A percentile compares a stretch with the other conserved stretches of the same genome.
Evolutionary conservation across 2,113 vertebrate genomes (phyloP).

Genomic region (Mugil cephalus): DNA sequence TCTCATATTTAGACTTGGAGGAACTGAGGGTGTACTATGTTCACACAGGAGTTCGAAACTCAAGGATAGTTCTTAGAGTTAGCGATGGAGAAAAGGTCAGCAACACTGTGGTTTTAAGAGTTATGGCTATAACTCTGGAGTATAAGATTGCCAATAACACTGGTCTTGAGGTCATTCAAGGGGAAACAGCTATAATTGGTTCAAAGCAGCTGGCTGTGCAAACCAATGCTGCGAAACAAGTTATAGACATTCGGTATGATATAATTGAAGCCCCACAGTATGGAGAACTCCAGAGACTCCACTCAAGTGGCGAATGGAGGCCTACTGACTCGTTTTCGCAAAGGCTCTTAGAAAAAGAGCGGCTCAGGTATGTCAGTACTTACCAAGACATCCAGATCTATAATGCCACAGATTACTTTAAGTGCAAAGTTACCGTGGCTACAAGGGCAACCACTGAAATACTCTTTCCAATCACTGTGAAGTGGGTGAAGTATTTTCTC

Average conservation of each 20-base stretch:
- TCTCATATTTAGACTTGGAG: slow-evolving; percentile 86
- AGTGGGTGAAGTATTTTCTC: slow-evolving; percentile 87
- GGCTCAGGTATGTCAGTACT: slow-evolving; percentile 86
- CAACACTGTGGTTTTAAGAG: slow-evolving; percentile 89
- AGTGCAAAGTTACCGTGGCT: slow-evolving; percentile 87
- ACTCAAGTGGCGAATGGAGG: slow-evolving; percentile 87
- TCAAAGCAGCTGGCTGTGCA: slow-evolving; percentile 85
- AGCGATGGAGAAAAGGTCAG: slow-evolving; percentile 92
- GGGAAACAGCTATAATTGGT: slow-evolving; percentile 82
- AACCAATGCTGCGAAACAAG: slow-evolving; percentile 84
- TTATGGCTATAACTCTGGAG: slow-evolving; percentile 87
- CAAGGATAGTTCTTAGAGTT: slow-evolving; percentile 91
- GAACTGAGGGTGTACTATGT: slow-evolving; percentile 86
- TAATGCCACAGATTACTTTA: slow-evolving; percentile 87
- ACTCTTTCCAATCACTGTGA: slow-evolving; percentile 84
- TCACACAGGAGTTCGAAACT: slow-evolving; percentile 87
- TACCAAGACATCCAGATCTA: slow-evolving; percentile 84
- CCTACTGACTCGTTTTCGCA: slow-evolving; percentile 86
- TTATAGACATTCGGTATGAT: slow-evolving; percentile 84
- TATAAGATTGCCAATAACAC: slow-evolving; percentile 88
- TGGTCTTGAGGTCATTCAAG: slow-evolving; percentile 84
- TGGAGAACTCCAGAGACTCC: slow-evolving; percentile 88
- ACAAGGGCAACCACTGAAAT: slow-evolving; percentile 83
- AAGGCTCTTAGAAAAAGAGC: slow-evolving; percentile 82
- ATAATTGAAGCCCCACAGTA: slow-evolving; percentile 84